phyloP scores from a whole-genome alignment of 2,113 vertebrate genomes.

The Oryzias melastigma region DNA sequence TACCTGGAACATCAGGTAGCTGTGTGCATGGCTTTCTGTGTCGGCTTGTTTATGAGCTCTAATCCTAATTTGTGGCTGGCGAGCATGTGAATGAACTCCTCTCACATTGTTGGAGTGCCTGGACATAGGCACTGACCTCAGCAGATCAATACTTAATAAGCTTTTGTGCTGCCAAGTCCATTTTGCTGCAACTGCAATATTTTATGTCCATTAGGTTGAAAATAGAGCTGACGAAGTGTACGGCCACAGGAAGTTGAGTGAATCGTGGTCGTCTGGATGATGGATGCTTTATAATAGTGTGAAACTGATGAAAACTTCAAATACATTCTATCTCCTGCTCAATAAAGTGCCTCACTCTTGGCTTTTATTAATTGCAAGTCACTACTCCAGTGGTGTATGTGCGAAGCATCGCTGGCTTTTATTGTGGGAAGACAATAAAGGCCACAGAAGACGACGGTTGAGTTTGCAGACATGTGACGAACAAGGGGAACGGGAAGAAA shows the following conservation, averaged over 20 bases:
- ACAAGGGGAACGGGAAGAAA: conserved; percentile 31
- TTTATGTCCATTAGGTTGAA: conserved; percentile 77
- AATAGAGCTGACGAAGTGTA: conserved; percentile 78
- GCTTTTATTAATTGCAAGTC: conserved; percentile 69
- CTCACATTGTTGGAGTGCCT: conserved; percentile 64
- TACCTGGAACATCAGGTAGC: conserved; percentile 25
- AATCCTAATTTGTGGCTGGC: conserved; percentile 69
- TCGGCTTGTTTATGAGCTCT: conserved; percentile 65
- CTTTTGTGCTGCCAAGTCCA: conserved; percentile 72
- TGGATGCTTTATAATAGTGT: conserved; percentile 61
- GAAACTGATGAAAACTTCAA: conserved; percentile 57
- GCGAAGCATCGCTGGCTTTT: conserved; percentile 39
- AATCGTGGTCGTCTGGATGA: conserved; percentile 58
- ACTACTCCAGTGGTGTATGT: conserved; percentile 57
- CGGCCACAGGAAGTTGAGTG: conserved; percentile 65
- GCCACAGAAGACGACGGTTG: conserved; percentile 42
- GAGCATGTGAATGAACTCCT: conserved; percentile 53
- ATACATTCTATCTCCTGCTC: conserved; percentile 47
- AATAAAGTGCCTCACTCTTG: conserved; percentile 44
- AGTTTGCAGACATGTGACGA: conserved; percentile 49
- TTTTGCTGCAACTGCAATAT: conserved; percentile 80
- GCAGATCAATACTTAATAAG: conserved; percentile 80
- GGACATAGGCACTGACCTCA: conserved; percentile 75
- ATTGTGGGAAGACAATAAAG: conserved; percentile 64
- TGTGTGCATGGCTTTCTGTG: conserved; percentile 17